Conservation (phyloP, 1,140 invertebrate species). For the Spodoptera litura region DNA sequence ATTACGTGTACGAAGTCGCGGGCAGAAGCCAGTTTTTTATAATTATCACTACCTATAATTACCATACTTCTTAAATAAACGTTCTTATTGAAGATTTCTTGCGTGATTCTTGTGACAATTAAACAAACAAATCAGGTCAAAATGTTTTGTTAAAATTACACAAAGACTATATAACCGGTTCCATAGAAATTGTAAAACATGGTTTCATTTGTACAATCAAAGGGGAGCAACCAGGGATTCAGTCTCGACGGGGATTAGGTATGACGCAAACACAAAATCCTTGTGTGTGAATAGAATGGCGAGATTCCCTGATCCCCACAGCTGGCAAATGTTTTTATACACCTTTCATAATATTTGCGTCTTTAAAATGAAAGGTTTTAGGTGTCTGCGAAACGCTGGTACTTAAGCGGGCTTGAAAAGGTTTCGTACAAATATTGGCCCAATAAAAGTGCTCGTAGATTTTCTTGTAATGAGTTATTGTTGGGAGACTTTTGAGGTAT, state of each 20-base stretch:
- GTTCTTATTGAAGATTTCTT: too few species aligned
- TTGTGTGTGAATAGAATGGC: not conserved
- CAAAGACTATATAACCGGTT: not conserved
- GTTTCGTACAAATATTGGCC: not conserved
- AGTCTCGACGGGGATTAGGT: conserved; percentile 6
- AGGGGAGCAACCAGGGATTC: not conserved
- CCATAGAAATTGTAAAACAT: not conserved
- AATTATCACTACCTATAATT: too few species aligned
- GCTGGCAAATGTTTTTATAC: not conserved
- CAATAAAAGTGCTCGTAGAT: not conserved
- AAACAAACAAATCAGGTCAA: too few species aligned
- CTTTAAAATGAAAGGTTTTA: not conserved
- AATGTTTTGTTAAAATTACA: too few species aligned
- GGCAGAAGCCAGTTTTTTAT: too few species aligned
- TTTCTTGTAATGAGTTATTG: conserved; percentile 14
- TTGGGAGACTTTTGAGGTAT: not conserved
- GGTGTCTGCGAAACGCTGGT: not conserved
- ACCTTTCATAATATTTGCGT: conserved; percentile 4
- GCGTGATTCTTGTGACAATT: too few species aligned
- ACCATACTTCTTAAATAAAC: too few species aligned
- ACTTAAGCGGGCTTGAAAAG: conserved; percentile 1
- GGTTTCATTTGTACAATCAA: conserved; percentile 1
- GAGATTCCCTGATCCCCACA: not conserved
- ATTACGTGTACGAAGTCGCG: too few species aligned
- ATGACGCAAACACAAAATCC: not conserved